Conservation (phyloP, 2,113 vertebrate species). For the Ranitomeya imitator region DNA sequence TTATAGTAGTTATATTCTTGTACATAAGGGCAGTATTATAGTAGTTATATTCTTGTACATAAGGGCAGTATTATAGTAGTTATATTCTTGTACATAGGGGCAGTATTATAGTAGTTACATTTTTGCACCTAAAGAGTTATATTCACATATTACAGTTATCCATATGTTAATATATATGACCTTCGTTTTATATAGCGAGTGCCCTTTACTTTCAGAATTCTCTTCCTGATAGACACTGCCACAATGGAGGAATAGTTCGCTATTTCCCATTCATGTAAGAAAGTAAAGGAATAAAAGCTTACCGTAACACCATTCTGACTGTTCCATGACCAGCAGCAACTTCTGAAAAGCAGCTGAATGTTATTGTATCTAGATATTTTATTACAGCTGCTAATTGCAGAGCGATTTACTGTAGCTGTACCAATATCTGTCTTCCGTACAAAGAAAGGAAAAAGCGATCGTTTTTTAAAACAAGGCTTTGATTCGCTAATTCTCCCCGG, state of each 20-base stretch:
- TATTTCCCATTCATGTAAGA: neutral
- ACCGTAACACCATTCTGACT: neutral
- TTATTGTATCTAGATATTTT: constrained; percentile 14
- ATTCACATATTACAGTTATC: neutral
- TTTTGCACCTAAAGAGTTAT: neutral
- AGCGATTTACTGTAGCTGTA: neutral
- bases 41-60: neutral
- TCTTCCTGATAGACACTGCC: neutral
- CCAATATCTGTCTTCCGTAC: neutral
- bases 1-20: neutral
- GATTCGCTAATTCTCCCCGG: constrained; percentile 17
- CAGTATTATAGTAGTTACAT: constrained; percentile 5
- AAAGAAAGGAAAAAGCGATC: neutral
- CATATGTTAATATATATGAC: neutral
- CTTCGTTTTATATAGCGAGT: neutral
- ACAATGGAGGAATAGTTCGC: neutral
- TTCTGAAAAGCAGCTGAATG: neutral
- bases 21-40: neutral
- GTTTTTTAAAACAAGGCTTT: constrained; percentile 11
- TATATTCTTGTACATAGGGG: neutral
- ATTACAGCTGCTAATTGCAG: constrained; percentile 10
- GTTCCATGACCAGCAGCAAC: neutral
- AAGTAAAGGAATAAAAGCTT: neutral
- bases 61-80: neutral
- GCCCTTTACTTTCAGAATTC: neutral